phyloP scores from a whole-genome alignment of 2,888 invertebrate species.

The Uloborus plumipes region DNA sequence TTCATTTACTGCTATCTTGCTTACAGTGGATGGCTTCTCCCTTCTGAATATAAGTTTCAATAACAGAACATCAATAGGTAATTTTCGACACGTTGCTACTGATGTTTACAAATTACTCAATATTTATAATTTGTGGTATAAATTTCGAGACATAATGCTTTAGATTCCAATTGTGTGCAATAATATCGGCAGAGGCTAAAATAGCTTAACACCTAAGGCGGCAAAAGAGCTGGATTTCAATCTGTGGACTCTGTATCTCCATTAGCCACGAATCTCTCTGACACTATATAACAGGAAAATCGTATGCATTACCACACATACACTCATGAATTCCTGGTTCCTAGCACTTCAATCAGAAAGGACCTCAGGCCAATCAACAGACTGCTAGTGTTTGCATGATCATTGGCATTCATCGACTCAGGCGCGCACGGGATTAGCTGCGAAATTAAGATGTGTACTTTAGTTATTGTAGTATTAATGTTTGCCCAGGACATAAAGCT shows the following conservation, averaged over 20 bases:
- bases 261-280: slow-evolving; percentile 23
- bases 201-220: slow-evolving; percentile 39
- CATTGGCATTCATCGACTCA: slow-evolving; percentile 35
- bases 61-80: no score
- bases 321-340: not conserved
- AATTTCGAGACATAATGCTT: slow-evolving; percentile 23
- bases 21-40: no score
- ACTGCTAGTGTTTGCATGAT: slow-evolving; percentile 49
- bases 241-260: slow-evolving; percentile 15
- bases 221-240: slow-evolving; percentile 31
- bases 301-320: slow-evolving; percentile 34
- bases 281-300: slow-evolving; percentile 28
- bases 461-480: slow-evolving; percentile 52
- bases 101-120: slow-evolving; percentile 29
- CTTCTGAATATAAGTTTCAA: no score
- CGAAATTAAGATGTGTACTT: slow-evolving; percentile 57
- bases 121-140: slow-evolving; percentile 19
- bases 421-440: slow-evolving; percentile 18
- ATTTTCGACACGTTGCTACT: not conserved
- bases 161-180: slow-evolving; percentile 16
- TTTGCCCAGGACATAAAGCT: slow-evolving; percentile 18
- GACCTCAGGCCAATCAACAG: slow-evolving; percentile 44
- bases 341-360: slow-evolving; percentile 14
- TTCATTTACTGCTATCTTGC: no score
- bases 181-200: slow-evolving; percentile 32